Conservation (phyloP, 2,113 vertebrate species). For the Pyrgilauda ruficollis region DNA sequence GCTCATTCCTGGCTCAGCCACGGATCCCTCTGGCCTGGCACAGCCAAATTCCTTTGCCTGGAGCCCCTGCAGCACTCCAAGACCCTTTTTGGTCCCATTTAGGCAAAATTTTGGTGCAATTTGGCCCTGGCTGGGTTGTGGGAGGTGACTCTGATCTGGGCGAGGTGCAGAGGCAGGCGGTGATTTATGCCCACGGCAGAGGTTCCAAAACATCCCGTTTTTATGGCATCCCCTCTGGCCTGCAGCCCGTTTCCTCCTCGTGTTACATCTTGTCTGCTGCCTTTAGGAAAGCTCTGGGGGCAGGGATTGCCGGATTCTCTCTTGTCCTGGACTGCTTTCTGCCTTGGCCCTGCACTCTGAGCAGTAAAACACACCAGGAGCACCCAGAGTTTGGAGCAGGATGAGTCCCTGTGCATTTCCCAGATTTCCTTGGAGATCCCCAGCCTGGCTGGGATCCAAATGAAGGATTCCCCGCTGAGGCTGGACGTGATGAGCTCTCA, state of each 20-base stretch:
- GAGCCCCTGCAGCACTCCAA: neutral
- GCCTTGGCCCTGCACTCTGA: neutral
- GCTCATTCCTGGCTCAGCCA: neutral
- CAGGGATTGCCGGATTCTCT: neutral
- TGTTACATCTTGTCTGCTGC: constrained; percentile 44
- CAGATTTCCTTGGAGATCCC: neutral
- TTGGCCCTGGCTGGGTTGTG: neutral
- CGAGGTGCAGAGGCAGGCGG: neutral
- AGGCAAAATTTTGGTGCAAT: accelerated
- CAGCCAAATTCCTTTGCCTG: neutral
- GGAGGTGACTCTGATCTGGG: neutral
- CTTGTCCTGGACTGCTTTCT: neutral
- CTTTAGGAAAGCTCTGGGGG: neutral
- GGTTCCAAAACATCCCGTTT: neutral
- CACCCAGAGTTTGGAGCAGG: accelerated
- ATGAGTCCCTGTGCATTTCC: accelerated
- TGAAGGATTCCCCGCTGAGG: neutral
- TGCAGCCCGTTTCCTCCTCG: constrained; percentile 17
- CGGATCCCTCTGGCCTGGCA: neutral
- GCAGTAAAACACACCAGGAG: neutral
- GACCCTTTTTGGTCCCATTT: accelerated
- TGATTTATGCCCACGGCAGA: constrained; percentile 39
- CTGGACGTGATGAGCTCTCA: neutral
- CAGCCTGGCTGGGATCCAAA: neutral
- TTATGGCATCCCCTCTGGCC: constrained; percentile 41